Evolutionary conservation across 1,140 invertebrate species (phyloP).

Genomic region (Sarcophaga bullata): DNA sequence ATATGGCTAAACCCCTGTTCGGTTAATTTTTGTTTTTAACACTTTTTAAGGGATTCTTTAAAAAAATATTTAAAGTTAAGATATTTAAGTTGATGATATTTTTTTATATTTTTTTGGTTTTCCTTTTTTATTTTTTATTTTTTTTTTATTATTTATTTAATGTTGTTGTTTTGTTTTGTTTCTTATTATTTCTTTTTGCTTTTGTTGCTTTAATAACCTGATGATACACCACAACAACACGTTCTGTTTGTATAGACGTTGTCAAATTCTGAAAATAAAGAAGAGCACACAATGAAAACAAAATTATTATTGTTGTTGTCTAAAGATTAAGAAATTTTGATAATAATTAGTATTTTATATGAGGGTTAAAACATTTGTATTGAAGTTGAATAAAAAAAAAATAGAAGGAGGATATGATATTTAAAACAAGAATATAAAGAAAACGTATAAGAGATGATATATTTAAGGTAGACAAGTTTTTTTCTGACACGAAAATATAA

Average conservation of each 20-base stretch:
- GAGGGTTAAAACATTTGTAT: neutral
- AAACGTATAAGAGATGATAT: neutral
- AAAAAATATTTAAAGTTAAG: too few species aligned
- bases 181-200: neutral
- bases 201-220: neutral
- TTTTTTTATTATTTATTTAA: neutral
- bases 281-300: neutral
- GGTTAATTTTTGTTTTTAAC: too few species aligned
- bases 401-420: neutral
- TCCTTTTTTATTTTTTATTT: neutral
- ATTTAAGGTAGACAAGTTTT: neutral
- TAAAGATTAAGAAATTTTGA: constrained; percentile 7
- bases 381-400: neutral
- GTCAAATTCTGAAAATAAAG: neutral
- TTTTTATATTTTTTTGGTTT: too few species aligned
- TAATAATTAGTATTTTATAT: neutral
- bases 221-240: neutral
- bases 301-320: neutral
- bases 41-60: too few species aligned
- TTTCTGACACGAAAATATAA: neutral
- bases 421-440: neutral
- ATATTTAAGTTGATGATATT: too few species aligned
- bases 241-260: neutral
- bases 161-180: too few species aligned
- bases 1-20: too few species aligned